phyloP scores from a whole-genome alignment of 37 sponge, comb jelly and placozoan genomes.

The Mnemiopsis leidyi region DNA sequence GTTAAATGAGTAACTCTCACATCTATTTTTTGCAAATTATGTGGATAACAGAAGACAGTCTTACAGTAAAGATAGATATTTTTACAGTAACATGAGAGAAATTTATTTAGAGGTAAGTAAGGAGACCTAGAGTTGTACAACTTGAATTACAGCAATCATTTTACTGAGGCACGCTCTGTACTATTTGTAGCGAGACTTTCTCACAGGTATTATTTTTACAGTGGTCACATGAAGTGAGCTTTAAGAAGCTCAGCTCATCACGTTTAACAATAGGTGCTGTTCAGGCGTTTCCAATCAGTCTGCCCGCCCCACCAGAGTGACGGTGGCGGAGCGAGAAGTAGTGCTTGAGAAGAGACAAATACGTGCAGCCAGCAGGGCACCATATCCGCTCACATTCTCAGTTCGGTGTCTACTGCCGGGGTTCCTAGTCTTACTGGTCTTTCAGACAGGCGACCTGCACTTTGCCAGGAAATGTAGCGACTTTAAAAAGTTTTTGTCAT shows the following conservation, averaged over 20 bases:
- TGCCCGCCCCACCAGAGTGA: neutral
- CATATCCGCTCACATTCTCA: neutral
- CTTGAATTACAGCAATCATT: too few species aligned
- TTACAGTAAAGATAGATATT: too few species aligned
- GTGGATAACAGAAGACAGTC: neutral
- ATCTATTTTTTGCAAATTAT: neutral
- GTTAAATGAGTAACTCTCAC: neutral
- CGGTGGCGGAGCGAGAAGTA: neutral
- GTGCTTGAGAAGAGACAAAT: neutral
- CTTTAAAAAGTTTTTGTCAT: neutral
- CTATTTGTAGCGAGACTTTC: too few species aligned
- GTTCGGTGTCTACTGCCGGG: neutral
- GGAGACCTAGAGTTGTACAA: too few species aligned
- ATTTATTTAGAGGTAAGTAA: too few species aligned
- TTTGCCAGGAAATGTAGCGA: neutral
- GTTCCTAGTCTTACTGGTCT: neutral
- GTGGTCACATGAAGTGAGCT: neutral
- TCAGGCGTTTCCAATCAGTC: constrained; percentile 19
- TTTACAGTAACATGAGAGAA: too few species aligned
- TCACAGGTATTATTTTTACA: neutral
- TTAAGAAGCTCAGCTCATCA: neutral
- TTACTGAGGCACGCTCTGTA: too few species aligned
- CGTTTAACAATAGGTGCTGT: constrained; percentile 37
- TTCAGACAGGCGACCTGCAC: neutral
- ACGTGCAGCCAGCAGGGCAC: neutral